A percentile compares a stretch with the other conserved stretches of the same genome.
phyloP scores from a whole-genome alignment of 2,888 invertebrate genomes.

The Phragmatobia fuliginosa region DNA sequence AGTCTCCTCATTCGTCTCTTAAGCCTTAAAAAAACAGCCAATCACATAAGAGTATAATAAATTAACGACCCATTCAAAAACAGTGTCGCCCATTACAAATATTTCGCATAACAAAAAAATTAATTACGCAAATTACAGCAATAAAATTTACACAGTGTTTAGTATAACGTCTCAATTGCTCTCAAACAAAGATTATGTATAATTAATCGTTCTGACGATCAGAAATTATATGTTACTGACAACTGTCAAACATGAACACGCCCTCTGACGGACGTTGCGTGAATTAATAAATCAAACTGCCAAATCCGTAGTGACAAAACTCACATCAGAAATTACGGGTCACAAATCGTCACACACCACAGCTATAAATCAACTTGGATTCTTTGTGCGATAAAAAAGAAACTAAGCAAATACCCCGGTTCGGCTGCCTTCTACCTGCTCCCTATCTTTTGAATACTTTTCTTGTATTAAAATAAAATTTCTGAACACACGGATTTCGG shows the following conservation, averaged over 20 bases:
- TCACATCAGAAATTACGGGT: constrained; percentile 84
- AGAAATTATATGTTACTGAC: constrained; percentile 73
- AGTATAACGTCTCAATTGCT: constrained; percentile 49
- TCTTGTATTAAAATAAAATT: constrained; percentile 86
- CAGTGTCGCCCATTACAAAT: constrained; percentile 30
- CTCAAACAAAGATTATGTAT: constrained; percentile 51
- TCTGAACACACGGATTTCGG: constrained; percentile 81
- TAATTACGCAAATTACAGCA: constrained; percentile 38
- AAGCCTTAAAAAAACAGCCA: neutral
- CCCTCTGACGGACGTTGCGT: constrained; percentile 62
- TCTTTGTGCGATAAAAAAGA: constrained; percentile 78
- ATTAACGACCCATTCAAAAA: constrained; percentile 29
- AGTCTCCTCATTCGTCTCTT: neutral
- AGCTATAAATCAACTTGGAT: constrained; percentile 82
- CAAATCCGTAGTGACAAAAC: constrained; percentile 81
- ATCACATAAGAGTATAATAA: constrained; percentile 5
- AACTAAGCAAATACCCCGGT: constrained; percentile 83
- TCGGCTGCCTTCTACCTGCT: constrained; percentile 79
- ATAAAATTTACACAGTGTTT: constrained; percentile 48
- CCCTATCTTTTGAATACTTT: constrained; percentile 84
- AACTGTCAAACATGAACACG: constrained; percentile 77
- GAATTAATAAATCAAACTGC: constrained; percentile 83
- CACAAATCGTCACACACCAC: constrained; percentile 84
- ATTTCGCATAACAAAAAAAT: constrained; percentile 31
- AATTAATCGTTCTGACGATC: constrained; percentile 47